Conservation (phyloP, 2,888 invertebrate genomes). For the Timema cristinae region DNA sequence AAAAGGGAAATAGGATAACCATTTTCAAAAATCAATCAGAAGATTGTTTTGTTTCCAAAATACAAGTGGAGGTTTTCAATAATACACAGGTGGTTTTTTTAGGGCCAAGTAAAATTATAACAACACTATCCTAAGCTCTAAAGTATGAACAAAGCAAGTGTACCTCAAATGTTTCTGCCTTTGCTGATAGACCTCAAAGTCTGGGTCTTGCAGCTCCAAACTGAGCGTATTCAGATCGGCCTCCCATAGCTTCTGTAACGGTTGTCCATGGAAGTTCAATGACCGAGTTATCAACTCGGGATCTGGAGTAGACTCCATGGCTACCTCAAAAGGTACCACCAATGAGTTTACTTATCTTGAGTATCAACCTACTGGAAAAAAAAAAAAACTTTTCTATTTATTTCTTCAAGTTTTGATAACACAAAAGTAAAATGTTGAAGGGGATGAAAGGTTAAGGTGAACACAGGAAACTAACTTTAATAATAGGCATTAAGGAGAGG, state of each 20-base stretch:
- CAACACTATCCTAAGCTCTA: background rate
- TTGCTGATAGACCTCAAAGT: conserved; percentile 71
- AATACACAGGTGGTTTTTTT: too few relatives aligned
- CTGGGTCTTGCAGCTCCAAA: conserved; percentile 56
- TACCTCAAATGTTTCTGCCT: conserved; percentile 73
- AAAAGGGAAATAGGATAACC: too few relatives aligned
- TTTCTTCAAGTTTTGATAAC: too few relatives aligned
- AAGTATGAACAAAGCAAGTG: conserved; percentile 21
- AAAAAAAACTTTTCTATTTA: background rate
- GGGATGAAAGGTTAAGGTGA: too few relatives aligned
- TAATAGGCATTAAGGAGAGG: too few relatives aligned
- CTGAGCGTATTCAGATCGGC: conserved; percentile 61
- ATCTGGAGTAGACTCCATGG: conserved; percentile 43
- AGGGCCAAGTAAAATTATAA: background rate
- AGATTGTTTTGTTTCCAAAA: background rate
- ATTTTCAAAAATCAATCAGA: conserved; percentile 16
- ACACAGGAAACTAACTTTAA: too few relatives aligned
- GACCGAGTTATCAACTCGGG: conserved; percentile 61
- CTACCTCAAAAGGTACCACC: background rate
- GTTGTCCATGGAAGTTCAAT: conserved; percentile 81
- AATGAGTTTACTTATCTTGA: background rate
- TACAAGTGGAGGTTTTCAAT: too few relatives aligned
- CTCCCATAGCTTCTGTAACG: conserved; percentile 83
- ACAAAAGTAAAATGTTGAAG: too few relatives aligned
- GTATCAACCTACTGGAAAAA: background rate